A percentile compares a stretch with the other conserved stretches of the same genome.
Evolutionary conservation across 2,888 invertebrate species (phyloP).

Genomic region (Amaurobius ferox): DNA sequence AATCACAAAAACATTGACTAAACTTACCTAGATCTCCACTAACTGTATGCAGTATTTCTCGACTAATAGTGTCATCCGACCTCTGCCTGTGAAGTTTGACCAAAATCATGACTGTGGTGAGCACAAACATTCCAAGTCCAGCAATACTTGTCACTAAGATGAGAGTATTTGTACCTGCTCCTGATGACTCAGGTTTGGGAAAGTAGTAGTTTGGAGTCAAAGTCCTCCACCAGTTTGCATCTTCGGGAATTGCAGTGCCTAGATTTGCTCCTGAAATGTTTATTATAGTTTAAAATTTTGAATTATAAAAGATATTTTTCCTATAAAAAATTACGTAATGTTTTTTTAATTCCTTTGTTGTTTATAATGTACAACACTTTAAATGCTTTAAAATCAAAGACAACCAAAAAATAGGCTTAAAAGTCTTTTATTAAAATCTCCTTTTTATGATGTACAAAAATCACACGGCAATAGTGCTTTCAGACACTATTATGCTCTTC

Average conservation of each 20-base stretch:
- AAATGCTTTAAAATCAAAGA: too few species aligned
- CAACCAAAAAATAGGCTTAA: too few species aligned
- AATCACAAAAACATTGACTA: too few species aligned
- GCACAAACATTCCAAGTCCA: constrained; percentile 79
- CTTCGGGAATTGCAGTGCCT: constrained; percentile 71
- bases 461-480: too few species aligned
- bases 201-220: constrained; percentile 86
- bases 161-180: constrained; percentile 73
- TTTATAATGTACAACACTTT: too few species aligned
- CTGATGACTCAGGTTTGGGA: constrained; percentile 79
- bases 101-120: constrained; percentile 71
- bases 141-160: constrained; percentile 77
- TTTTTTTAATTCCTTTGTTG: too few species aligned
- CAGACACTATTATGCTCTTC: too few species aligned
- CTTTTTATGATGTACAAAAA: too few species aligned
- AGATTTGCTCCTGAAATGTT: constrained; percentile 38
- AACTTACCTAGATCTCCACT: constrained; percentile 83
- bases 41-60: constrained; percentile 81
- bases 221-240: constrained; percentile 81
- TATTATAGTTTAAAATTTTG: too few species aligned
- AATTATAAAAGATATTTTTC: too few species aligned
- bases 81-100: constrained; percentile 70
- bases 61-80: constrained; percentile 57
- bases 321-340: too few species aligned
- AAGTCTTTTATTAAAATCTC: too few species aligned